These are phyloP conservation scores for Leptodactylus fallax DNA, from an alignment of 2,797 vertebrate species.

Conservation along the genomic window DNA sequence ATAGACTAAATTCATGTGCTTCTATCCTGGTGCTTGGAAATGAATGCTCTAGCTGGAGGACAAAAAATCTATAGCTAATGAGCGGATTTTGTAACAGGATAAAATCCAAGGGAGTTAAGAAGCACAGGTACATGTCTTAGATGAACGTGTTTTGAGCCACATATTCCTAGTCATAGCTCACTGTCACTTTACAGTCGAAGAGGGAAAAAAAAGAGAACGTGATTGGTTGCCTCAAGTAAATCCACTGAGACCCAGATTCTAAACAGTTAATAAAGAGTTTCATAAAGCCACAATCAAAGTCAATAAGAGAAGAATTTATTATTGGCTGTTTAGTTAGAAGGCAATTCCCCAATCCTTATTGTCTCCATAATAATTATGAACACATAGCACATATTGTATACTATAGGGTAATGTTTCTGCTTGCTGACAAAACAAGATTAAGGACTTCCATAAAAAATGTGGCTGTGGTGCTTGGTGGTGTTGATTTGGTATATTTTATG, in stretches of 20 bases:
- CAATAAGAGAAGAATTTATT: slow-evolving; percentile 56
- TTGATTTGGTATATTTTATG: slow-evolving; percentile 72
- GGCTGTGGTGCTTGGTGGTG: slow-evolving; percentile 66
- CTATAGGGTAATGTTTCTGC: slow-evolving; percentile 66
- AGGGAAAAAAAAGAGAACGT: not conserved
- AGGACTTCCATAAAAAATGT: slow-evolving; percentile 74
- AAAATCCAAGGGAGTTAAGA: not conserved
- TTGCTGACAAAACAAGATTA: slow-evolving; percentile 74
- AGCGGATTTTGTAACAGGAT: not conserved
- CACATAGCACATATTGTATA: slow-evolving; percentile 66
- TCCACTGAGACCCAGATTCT: not conserved
- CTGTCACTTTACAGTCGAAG: not conserved
- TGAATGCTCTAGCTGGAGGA: not conserved
- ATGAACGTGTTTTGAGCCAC: not conserved
- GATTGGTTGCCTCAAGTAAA: not conserved
- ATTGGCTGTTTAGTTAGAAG: slow-evolving; percentile 50
- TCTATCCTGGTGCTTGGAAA: not conserved
- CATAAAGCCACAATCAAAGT: not conserved
- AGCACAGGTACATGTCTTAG: not conserved
- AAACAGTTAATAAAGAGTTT: not conserved
- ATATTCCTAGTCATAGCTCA: not conserved
- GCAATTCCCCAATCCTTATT: slow-evolving; percentile 44
- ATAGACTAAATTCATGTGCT: not conserved
- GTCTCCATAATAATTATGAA: slow-evolving; percentile 62
- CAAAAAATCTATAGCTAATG: not conserved